Conservation (phyloP, 2,888 invertebrate genomes). For the Shargacucullia verbasci region DNA sequence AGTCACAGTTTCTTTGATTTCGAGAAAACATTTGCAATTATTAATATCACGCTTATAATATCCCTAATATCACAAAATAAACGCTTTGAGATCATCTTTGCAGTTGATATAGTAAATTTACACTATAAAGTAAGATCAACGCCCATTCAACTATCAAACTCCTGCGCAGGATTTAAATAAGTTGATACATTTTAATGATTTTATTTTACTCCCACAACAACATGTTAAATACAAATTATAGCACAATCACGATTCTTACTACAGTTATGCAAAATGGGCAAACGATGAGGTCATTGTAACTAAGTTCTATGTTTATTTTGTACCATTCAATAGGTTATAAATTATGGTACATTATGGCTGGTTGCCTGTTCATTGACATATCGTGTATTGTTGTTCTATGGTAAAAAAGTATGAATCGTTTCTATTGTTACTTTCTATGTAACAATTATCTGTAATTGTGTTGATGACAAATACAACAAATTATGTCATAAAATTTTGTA, state of each 20-base stretch:
- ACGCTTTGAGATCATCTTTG: no score
- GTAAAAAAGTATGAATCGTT: conserved; percentile 14
- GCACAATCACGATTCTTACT: conserved; percentile 14
- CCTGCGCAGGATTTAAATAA: conserved; percentile 6
- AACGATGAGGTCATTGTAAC: conserved; percentile 34
- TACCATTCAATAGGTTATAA: conserved; percentile 8
- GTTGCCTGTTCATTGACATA: conserved; percentile 8
- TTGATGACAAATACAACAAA: conserved; percentile 5
- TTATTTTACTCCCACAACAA: conserved; percentile 21
- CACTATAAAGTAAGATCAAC: background rate
- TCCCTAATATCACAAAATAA: background rate
- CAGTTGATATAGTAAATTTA: no score
- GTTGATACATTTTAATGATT: background rate
- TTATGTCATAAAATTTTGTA: background rate
- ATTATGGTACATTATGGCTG: conserved; percentile 16
- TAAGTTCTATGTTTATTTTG: conserved; percentile 21
- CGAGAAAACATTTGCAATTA: background rate
- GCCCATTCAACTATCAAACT: conserved; percentile 8
- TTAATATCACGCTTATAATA: background rate
- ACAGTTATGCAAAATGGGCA: conserved; percentile 17
- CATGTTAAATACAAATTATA: conserved; percentile 23
- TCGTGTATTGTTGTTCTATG: conserved; percentile 18
- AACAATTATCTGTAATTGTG: conserved; percentile 13
- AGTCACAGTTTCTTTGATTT: conserved; percentile 6
- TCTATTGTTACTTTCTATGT: conserved; percentile 14